Evolutionary conservation across 2,113 vertebrate species (phyloP).

Genomic region (Oryzias curvinotus): DNA sequence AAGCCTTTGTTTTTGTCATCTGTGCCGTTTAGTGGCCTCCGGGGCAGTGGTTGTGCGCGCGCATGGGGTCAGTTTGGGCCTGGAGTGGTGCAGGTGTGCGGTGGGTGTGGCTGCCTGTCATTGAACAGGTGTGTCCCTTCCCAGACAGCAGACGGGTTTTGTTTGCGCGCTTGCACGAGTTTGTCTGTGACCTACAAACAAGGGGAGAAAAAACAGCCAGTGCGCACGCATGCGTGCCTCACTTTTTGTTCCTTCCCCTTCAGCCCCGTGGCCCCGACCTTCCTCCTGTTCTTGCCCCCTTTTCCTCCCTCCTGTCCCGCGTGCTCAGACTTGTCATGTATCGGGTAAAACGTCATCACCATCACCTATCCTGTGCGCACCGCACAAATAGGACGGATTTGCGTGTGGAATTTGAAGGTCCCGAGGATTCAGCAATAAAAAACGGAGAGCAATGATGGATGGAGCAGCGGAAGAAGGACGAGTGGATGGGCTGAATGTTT

Average conservation of each 20-base stretch:
- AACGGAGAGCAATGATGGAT: conserved; percentile 34
- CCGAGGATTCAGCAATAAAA: not conserved
- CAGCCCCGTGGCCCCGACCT: conserved; percentile 24
- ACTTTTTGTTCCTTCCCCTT: conserved; percentile 16
- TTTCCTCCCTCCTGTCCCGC: conserved; percentile 8
- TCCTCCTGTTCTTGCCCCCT: conserved; percentile 7
- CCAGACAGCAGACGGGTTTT: conserved; percentile 65
- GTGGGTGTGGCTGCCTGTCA: conserved; percentile 71
- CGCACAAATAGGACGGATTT: no score
- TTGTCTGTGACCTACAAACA: conserved; percentile 52
- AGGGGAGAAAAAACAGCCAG: conserved; percentile 23
- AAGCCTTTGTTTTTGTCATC: conserved; percentile 59
- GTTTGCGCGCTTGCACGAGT: conserved; percentile 33
- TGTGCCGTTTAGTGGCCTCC: conserved; percentile 59
- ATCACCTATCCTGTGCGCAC: no score
- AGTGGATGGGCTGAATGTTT: conserved; percentile 72
- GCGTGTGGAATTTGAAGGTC: no score
- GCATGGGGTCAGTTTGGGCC: conserved; percentile 56
- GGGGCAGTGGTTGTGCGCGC: conserved; percentile 52
- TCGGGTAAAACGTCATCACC: no score
- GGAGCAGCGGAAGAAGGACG: conserved; percentile 11
- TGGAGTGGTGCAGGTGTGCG: conserved; percentile 74
- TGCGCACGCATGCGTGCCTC: not conserved
- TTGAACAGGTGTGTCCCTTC: conserved; percentile 74
- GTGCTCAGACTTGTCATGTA: conserved; percentile 17